These are phyloP conservation scores for Polylopha cassiicola DNA, from an alignment of 2,888 invertebrate species.

Conservation along the genomic window DNA sequence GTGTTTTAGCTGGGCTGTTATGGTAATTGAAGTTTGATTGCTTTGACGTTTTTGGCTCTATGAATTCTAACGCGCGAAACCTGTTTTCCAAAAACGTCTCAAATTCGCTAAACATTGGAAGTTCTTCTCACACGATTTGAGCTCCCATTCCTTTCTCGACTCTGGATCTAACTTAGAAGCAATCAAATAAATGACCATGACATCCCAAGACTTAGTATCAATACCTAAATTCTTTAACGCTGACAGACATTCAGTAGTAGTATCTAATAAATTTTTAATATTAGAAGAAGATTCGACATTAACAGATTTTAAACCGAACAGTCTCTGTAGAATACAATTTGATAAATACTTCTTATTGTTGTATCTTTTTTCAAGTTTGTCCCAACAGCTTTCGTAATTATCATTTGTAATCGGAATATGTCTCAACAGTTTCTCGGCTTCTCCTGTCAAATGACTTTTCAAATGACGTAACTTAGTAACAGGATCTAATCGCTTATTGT, in stretches of 20 bases:
- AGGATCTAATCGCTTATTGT: too few relatives aligned
- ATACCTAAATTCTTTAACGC: slow-evolving; percentile 20
- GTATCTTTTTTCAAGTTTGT: not conserved
- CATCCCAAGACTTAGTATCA: slow-evolving; percentile 22
- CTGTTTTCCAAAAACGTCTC: slow-evolving; percentile 11
- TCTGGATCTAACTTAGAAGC: slow-evolving; percentile 25
- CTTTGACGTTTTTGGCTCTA: slow-evolving; percentile 7
- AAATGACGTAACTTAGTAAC: too few relatives aligned
- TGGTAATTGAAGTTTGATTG: too few relatives aligned
- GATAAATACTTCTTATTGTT: too few relatives aligned
- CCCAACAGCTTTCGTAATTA: not conserved
- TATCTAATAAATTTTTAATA: too few relatives aligned
- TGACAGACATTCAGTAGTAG: slow-evolving; percentile 26
- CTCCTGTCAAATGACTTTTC: too few relatives aligned
- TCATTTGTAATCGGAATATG: too few relatives aligned
- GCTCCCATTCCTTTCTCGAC: slow-evolving; percentile 27
- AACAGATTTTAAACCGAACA: too few relatives aligned
- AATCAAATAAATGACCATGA: slow-evolving; percentile 23
- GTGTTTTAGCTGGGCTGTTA: too few relatives aligned
- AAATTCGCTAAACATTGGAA: slow-evolving; percentile 15
- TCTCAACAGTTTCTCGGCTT: too few relatives aligned
- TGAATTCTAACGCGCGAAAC: slow-evolving; percentile 9
- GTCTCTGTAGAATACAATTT: too few relatives aligned
- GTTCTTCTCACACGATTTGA: slow-evolving; percentile 11
- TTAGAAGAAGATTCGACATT: too few relatives aligned